A percentile compares a stretch with the other conserved stretches of the same genome.
Conservation (phyloP, 2,888 invertebrate genomes). For the Eilema sororculum region DNA sequence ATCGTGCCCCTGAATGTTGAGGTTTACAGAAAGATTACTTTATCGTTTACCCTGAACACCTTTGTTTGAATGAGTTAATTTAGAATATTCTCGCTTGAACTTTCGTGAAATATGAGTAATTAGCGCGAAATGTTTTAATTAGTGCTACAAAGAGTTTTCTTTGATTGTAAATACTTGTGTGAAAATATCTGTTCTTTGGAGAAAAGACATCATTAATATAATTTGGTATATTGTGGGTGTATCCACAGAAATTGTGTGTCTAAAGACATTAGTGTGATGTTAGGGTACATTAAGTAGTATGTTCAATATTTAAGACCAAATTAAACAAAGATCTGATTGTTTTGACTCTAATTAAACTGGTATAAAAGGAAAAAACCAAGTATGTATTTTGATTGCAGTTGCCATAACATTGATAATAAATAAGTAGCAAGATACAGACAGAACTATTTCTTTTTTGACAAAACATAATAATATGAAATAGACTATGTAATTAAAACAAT, state of each 20-base stretch:
- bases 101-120: slow-evolving; percentile 7
- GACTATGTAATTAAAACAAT: too few relatives aligned
- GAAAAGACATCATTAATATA: not conserved
- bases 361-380: not conserved
- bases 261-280: not conserved
- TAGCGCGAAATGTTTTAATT: slow-evolving; percentile 11
- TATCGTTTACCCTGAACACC: not conserved
- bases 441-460: too few relatives aligned
- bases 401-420: too few relatives aligned
- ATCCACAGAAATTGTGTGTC: not conserved
- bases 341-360: not conserved
- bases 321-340: not conserved
- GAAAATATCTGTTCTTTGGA: not conserved
- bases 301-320: not conserved
- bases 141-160: slow-evolving; percentile 15
- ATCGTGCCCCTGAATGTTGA: not conserved
- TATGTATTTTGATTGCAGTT: too few relatives aligned
- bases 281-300: too few relatives aligned
- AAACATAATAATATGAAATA: too few relatives aligned
- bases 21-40: not conserved
- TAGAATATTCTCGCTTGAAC: slow-evolving; percentile 1
- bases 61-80: not conserved
- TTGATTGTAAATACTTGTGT: slow-evolving; percentile 4
- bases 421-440: too few relatives aligned
- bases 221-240: not conserved